Evolutionary conservation across 1,140 invertebrate genomes (phyloP).

Genomic region (Geopemphigus sp.): DNA sequence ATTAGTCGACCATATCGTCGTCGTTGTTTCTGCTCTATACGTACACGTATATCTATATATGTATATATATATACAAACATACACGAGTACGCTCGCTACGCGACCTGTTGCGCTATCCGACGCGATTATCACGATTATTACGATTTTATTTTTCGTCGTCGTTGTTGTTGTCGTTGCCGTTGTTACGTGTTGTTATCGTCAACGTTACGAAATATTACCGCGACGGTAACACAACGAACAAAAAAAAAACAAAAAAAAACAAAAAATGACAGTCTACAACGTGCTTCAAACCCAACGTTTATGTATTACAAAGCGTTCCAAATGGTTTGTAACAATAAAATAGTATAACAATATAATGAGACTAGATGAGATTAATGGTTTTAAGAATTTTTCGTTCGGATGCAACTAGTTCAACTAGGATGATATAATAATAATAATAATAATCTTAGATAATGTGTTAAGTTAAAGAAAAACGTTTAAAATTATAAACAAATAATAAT

Average conservation of each 20-base stretch:
- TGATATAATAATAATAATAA: no score
- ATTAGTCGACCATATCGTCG: no score
- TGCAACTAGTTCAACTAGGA: conserved; percentile 46
- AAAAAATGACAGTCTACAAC: conserved; percentile 30
- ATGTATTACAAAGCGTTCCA: conserved; percentile 43
- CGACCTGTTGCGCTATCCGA: conserved; percentile 13
- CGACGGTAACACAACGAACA: not conserved
- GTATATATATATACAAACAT: no score
- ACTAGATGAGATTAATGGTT: conserved; percentile 44
- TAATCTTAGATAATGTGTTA: conserved; percentile 19
- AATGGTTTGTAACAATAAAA: conserved; percentile 23
- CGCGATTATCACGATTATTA: not conserved
- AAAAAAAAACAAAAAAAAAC: not conserved
- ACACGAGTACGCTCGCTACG: conserved; percentile 7
- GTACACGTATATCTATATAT: no score
- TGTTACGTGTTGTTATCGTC: not conserved
- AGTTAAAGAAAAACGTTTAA: conserved; percentile 26
- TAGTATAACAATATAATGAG: conserved; percentile 41
- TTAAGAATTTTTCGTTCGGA: conserved; percentile 30
- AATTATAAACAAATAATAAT: conserved; percentile 37
- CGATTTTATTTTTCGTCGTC: not conserved
- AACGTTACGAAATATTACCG: not conserved
- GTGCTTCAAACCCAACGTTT: conserved; percentile 43
- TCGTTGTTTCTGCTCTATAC: no score
- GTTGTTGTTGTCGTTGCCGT: no score